Percentiles rank a stretch among this genome's conserved stretches.
Evolutionary conservation across 2,888 invertebrate genomes (phyloP).

Genomic region (Mantis religiosa): DNA sequence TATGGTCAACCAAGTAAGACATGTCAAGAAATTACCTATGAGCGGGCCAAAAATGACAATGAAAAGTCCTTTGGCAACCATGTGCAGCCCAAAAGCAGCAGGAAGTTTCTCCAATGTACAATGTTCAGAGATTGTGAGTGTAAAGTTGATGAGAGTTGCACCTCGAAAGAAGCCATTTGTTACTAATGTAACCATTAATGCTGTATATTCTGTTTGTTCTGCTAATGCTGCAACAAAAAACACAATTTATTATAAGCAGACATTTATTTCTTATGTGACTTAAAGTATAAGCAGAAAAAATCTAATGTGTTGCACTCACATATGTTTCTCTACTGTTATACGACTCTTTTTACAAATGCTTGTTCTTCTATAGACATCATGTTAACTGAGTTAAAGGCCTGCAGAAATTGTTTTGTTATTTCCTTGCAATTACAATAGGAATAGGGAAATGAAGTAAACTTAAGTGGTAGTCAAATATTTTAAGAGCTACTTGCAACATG

Average conservation of each 20-base stretch:
- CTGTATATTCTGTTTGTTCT: slow-evolving; percentile 65
- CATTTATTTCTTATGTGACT: neutral
- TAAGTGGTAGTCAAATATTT: too few species aligned
- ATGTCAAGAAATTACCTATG: slow-evolving; percentile 20
- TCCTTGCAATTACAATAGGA: too few species aligned
- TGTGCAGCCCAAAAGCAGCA: slow-evolving; percentile 34
- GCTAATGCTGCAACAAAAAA: slow-evolving; percentile 58
- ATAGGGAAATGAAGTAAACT: too few species aligned
- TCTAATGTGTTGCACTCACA: too few species aligned
- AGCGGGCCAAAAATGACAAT: slow-evolving; percentile 36
- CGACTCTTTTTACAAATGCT: too few species aligned
- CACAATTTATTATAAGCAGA: neutral
- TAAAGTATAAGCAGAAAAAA: too few species aligned
- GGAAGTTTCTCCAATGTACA: slow-evolving; percentile 35
- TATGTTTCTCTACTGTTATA: too few species aligned
- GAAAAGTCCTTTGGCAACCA: slow-evolving; percentile 41
- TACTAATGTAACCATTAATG: slow-evolving; percentile 65
- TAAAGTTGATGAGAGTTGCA: slow-evolving; percentile 62
- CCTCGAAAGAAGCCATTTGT: slow-evolving; percentile 77
- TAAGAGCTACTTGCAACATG: too few species aligned
- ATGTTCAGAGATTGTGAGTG: slow-evolving; percentile 37
- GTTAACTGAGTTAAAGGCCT: too few species aligned
- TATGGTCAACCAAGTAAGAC: too few species aligned
- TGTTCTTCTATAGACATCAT: too few species aligned
- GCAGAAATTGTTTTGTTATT: too few species aligned